These are phyloP conservation scores for Tachypleus tridentatus DNA, from an alignment of 1,140 invertebrate genomes.

Conservation along the genomic window DNA sequence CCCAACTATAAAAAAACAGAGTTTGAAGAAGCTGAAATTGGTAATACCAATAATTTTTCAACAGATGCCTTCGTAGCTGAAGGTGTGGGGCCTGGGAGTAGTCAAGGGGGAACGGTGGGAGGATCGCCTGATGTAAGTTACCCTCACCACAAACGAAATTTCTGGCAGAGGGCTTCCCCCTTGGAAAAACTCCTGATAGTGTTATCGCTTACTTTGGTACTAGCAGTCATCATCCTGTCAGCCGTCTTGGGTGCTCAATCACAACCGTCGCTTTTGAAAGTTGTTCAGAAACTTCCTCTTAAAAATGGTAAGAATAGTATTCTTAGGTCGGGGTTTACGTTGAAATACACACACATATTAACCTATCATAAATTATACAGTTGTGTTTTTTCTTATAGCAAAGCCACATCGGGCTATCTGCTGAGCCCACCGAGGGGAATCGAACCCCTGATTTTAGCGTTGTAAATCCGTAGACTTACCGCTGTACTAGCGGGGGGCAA, in stretches of 20 bases:
- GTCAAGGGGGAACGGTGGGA: not conserved
- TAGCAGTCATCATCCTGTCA: slow-evolving; percentile 39
- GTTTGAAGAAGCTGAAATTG: slow-evolving; percentile 39
- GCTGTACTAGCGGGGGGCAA: too few relatives aligned
- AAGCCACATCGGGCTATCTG: too few relatives aligned
- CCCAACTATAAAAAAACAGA: slow-evolving; percentile 38
- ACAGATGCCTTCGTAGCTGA: slow-evolving; percentile 16
- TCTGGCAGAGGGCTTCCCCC: slow-evolving; percentile 48
- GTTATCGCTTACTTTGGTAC: slow-evolving; percentile 40
- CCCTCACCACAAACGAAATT: slow-evolving; percentile 32
- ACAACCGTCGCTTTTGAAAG: slow-evolving; percentile 11
- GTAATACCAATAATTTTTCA: slow-evolving; percentile 27
- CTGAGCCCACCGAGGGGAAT: too few relatives aligned
- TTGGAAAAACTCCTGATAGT: slow-evolving; percentile 47
- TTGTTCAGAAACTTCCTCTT: slow-evolving; percentile 4
- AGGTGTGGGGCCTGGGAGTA: not conserved
- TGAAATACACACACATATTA: too few relatives aligned
- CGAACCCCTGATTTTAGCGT: too few relatives aligned
- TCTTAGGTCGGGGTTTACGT: too few relatives aligned
- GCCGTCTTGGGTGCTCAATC: slow-evolving; percentile 40
- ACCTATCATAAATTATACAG: too few relatives aligned
- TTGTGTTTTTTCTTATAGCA: too few relatives aligned
- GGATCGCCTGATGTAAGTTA: slow-evolving; percentile 33
- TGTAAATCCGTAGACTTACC: too few relatives aligned
- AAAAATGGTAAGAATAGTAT: not conserved